Conservation (phyloP, 2,113 vertebrate species). For the Hoplias malabaricus region DNA sequence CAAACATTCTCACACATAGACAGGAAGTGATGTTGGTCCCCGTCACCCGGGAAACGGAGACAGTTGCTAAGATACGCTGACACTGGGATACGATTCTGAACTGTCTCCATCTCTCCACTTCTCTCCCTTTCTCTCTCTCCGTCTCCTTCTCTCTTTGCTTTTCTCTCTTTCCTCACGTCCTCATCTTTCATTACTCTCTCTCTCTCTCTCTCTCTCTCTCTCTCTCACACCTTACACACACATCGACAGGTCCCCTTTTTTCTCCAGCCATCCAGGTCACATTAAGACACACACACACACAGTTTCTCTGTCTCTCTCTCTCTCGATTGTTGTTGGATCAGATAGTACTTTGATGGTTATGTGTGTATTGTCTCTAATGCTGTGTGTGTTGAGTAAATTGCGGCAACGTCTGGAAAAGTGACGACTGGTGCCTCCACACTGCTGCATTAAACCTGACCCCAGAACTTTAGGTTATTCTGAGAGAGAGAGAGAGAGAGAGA, state of each 20-base stretch:
- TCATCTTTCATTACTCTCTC: constrained; percentile 25
- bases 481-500: constrained; percentile 9
- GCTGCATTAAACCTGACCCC: constrained; percentile 3
- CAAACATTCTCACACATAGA: constrained; percentile 55
- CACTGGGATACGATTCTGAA: constrained; percentile 76
- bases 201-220: constrained; percentile 34
- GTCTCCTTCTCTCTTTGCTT: constrained; percentile 31
- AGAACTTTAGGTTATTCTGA: constrained; percentile 17
- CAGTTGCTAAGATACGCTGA: constrained; percentile 79
- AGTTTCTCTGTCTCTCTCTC: constrained; percentile 33
- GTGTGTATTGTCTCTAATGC: constrained; percentile 22
- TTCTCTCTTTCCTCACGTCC: not conserved
- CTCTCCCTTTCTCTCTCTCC: constrained; percentile 1
- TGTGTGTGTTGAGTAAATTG: not conserved
- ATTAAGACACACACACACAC: constrained; percentile 18
- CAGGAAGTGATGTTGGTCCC: constrained; percentile 77
- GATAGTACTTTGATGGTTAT: not conserved
- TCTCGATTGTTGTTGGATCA: too few species aligned
- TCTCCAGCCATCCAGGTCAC: constrained; percentile 40
- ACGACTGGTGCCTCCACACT: constrained; percentile 25
- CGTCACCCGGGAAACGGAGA: constrained; percentile 76
- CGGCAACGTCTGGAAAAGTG: not conserved
- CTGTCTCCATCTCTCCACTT: constrained; percentile 42
- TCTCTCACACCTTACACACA: constrained; percentile 17
- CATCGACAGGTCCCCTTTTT: constrained; percentile 24